Evolutionary conservation across 2,113 vertebrate genomes (phyloP).

Genomic region (Eptesicus fuscus): DNA sequence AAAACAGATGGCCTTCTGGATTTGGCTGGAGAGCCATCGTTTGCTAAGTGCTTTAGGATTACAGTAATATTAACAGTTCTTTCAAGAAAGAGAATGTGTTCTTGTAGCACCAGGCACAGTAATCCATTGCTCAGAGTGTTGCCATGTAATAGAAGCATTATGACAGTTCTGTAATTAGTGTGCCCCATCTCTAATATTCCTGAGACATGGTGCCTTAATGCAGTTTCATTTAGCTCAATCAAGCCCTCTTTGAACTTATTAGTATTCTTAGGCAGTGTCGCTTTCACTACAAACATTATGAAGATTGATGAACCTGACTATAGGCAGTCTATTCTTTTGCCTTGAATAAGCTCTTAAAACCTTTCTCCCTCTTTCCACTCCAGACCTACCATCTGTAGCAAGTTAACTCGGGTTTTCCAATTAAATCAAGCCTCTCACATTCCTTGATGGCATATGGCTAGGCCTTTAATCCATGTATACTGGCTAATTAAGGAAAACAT

Average conservation of each 20-base stretch:
- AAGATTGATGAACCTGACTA: neutral
- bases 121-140: neutral
- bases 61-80: neutral
- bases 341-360: neutral
- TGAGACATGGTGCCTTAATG: neutral
- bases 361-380: neutral
- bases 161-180: neutral
- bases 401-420: constrained; percentile 6
- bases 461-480: neutral
- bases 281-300: neutral
- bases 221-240: neutral
- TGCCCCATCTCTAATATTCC: neutral
- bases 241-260: neutral
- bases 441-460: constrained; percentile 9
- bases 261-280: neutral
- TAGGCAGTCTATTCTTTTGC: neutral
- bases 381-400: neutral
- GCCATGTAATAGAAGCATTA: neutral
- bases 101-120: neutral
- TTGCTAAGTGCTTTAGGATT: neutral
- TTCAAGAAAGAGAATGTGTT: neutral
- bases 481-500: constrained; percentile 36
- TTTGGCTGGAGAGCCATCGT: neutral
- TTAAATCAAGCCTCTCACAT: constrained; percentile 13
- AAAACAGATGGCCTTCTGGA: constrained; percentile 8